These are phyloP conservation scores for Heliothis virescens DNA, from an alignment of 1,140 invertebrate genomes.

Conservation along the genomic window DNA sequence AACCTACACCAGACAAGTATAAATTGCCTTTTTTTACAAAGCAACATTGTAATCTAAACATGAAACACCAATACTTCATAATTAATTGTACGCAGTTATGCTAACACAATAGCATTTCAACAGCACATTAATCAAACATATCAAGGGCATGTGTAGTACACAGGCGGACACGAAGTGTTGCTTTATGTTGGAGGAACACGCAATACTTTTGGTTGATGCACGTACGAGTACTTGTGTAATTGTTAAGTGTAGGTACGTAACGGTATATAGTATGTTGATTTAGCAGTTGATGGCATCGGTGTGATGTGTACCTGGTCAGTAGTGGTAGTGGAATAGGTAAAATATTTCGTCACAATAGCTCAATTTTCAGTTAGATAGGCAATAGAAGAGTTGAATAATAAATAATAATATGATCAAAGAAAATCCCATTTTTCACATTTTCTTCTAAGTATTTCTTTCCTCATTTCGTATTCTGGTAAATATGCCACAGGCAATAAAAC, in stretches of 20 bases:
- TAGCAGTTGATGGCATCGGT: not conserved
- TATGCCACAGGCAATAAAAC: not conserved
- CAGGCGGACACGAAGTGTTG: slow-evolving; percentile 1
- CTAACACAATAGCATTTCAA: slow-evolving; percentile 48
- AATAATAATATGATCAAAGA: too few relatives aligned
- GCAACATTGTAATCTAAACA: not conserved
- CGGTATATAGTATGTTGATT: not conserved
- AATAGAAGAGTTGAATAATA: too few relatives aligned
- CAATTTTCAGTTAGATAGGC: too few relatives aligned
- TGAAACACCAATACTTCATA: slow-evolving; percentile 11
- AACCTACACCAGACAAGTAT: too few relatives aligned
- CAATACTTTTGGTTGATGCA: slow-evolving; percentile 6
- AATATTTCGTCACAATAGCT: too few relatives aligned
- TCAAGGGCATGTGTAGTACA: slow-evolving; percentile 44
- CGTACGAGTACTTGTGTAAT: slow-evolving; percentile 5
- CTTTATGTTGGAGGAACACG: slow-evolving; percentile 11
- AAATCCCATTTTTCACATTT: too few relatives aligned
- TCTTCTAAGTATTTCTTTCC: too few relatives aligned
- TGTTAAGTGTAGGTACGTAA: not conserved
- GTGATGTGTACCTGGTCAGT: too few relatives aligned
- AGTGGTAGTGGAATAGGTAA: too few relatives aligned
- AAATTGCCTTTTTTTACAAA: not conserved
- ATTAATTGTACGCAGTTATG: slow-evolving; percentile 28
- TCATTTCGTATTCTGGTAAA: too few relatives aligned
- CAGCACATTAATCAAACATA: slow-evolving; percentile 34